Percentiles rank a stretch among this genome's conserved stretches.
Evolutionary conservation across 2,888 invertebrate genomes (phyloP).

Genomic region (Brenthis ino): DNA sequence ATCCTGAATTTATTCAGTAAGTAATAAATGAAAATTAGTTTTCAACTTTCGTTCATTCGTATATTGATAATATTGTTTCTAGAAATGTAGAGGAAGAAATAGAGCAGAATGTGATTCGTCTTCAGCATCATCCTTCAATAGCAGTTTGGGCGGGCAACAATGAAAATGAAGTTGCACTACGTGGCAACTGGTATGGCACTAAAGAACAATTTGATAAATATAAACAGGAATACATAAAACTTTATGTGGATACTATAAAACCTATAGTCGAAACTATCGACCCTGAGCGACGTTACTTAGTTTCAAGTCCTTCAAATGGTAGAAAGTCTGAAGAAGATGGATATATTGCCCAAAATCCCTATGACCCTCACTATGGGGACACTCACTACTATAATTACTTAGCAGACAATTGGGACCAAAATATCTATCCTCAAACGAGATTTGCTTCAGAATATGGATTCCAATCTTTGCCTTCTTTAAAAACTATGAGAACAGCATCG

Average conservation of each 20-base stretch:
- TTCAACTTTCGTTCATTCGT: background rate
- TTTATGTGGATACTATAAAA: conserved; percentile 91
- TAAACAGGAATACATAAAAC: conserved; percentile 88
- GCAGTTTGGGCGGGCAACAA: conserved; percentile 97
- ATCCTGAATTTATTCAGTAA: conserved; percentile 85
- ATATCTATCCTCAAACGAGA: conserved; percentile 89
- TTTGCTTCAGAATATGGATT: conserved; percentile 98
- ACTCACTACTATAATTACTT: conserved; percentile 95
- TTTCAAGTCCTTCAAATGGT: conserved; percentile 97
- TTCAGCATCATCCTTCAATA: conserved; percentile 93
- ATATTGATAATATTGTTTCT: conserved; percentile 42
- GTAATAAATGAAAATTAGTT: conserved; percentile 31
- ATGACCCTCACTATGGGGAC: conserved; percentile 91
- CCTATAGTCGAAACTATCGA: conserved; percentile 84
- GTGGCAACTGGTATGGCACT: conserved; percentile 90
- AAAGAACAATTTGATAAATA: conserved; percentile 77
- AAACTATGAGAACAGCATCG: conserved; percentile 85
- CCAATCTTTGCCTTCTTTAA: conserved; percentile 91
- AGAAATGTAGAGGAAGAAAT: conserved; percentile 89
- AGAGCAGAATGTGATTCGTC: conserved; percentile 88
- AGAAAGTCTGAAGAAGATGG: conserved; percentile 86
- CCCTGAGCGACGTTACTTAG: conserved; percentile 85
- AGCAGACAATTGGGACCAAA: conserved; percentile 90
- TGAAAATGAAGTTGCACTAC: conserved; percentile 96
- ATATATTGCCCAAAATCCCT: conserved; percentile 90